Conservation (phyloP, 2,113 vertebrate species). For the Phyllopteryx taeniolatus region DNA sequence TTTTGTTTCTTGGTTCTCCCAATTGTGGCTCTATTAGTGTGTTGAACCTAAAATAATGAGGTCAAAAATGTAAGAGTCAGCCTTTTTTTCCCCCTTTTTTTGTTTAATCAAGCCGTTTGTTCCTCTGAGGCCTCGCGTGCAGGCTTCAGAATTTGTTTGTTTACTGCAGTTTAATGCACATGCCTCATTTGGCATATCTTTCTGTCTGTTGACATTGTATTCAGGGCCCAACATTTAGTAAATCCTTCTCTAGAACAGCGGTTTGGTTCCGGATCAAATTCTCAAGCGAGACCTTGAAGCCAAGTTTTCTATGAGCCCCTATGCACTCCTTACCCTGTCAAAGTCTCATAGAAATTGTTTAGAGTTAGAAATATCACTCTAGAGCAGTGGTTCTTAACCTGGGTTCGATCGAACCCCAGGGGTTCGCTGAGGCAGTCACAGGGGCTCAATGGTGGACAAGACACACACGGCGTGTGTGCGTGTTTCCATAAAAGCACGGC, state of each 20-base stretch:
- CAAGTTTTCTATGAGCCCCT: not conserved
- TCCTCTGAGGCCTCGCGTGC: not conserved
- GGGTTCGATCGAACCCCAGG: too few relatives aligned
- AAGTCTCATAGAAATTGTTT: not conserved
- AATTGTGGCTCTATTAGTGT: not conserved
- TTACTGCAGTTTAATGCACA: too few relatives aligned
- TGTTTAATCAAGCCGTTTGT: not conserved
- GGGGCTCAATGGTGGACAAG: too few relatives aligned
- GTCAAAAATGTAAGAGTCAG: not conserved
- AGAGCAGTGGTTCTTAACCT: too few relatives aligned
- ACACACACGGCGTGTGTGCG: too few relatives aligned
- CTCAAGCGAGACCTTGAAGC: not conserved
- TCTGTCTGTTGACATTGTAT: not conserved
- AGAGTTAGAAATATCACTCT: too few relatives aligned
- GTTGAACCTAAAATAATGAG: not conserved
- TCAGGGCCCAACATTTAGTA: not conserved
- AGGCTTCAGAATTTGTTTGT: too few relatives aligned
- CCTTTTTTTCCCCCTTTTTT: not conserved
- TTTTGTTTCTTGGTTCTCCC: not conserved
- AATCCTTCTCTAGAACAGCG: not conserved
- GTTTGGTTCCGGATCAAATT: not conserved
- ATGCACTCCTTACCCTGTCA: not conserved
- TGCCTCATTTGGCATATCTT: not conserved
- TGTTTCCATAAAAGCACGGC: too few relatives aligned
- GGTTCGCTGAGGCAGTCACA: too few relatives aligned